Evolutionary conservation across 2,797 vertebrate species (phyloP).

Genomic region (Galago senegalensis): DNA sequence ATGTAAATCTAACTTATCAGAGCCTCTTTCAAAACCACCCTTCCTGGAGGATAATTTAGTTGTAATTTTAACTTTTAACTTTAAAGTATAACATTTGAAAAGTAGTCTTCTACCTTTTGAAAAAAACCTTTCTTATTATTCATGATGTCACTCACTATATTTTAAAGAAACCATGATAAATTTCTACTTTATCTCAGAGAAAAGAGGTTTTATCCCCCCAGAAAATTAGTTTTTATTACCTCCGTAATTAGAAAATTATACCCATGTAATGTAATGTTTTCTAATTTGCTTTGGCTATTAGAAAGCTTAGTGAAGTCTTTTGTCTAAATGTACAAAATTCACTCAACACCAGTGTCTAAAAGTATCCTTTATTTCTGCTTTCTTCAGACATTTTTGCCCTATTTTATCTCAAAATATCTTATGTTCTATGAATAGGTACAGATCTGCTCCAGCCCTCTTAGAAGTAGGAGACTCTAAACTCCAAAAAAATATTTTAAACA

Average conservation of each 20-base stretch:
- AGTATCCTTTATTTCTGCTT: constrained; percentile 11
- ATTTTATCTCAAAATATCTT: constrained; percentile 38
- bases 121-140: background rate
- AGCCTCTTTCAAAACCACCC: background rate
- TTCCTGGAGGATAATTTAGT: background rate
- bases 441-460: background rate
- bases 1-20: background rate
- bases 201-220: background rate
- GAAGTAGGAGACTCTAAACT: constrained; percentile 41
- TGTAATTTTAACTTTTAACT: constrained; percentile 12
- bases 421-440: background rate
- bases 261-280: background rate
- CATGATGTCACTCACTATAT: background rate
- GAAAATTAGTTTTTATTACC: constrained; percentile 32
- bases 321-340: background rate
- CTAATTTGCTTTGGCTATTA: constrained; percentile 26
- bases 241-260: constrained; percentile 6
- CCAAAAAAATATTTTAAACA: background rate
- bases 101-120: background rate
- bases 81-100: constrained; percentile 33
- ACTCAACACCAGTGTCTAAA: background rate
- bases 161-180: constrained; percentile 2
- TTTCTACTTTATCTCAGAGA: background rate
- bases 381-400: constrained; percentile 6
- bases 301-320: background rate